Evolutionary conservation across 2,888 invertebrate species (phyloP).

Genomic region (Keiferia lycopersicella): DNA sequence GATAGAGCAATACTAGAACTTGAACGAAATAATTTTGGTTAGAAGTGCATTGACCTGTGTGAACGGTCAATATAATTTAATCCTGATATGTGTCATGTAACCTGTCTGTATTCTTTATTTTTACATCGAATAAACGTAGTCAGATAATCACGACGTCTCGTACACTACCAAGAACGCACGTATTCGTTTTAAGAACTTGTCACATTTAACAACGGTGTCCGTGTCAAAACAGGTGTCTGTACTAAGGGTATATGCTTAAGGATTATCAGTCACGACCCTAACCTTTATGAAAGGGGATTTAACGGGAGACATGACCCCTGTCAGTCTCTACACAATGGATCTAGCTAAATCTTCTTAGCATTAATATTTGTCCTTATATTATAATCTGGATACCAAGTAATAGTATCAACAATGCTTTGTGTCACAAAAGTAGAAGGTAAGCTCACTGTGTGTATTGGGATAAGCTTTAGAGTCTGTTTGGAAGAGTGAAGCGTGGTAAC

Average conservation of each 20-base stretch:
- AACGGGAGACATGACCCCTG: conserved; percentile 27
- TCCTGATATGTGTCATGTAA: too few relatives aligned
- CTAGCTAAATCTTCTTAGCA: conserved; percentile 35
- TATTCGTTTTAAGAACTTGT: background rate
- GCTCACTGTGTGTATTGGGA: background rate
- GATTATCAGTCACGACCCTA: conserved; percentile 23
- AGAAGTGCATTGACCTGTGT: too few relatives aligned
- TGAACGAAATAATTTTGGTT: too few relatives aligned
- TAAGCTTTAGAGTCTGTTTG: background rate
- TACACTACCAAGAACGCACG: background rate
- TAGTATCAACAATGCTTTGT: background rate
- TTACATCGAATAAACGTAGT: too few relatives aligned
- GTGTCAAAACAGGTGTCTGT: conserved; percentile 18
- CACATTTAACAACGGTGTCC: background rate
- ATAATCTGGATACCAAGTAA: background rate
- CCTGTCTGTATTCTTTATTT: too few relatives aligned
- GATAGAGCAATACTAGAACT: background rate
- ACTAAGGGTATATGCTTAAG: conserved; percentile 3
- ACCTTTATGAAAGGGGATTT: conserved; percentile 15
- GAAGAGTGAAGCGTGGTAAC: background rate
- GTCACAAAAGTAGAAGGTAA: background rate
- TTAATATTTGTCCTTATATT: conserved; percentile 1
- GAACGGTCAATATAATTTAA: too few relatives aligned
- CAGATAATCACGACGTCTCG: too few relatives aligned
- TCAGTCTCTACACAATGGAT: conserved; percentile 15